Percentiles rank a stretch among this genome's conserved stretches.
These are phyloP conservation scores for Plutella xylostella DNA, from an alignment of 2,888 invertebrate species.

Conservation along the genomic window DNA sequence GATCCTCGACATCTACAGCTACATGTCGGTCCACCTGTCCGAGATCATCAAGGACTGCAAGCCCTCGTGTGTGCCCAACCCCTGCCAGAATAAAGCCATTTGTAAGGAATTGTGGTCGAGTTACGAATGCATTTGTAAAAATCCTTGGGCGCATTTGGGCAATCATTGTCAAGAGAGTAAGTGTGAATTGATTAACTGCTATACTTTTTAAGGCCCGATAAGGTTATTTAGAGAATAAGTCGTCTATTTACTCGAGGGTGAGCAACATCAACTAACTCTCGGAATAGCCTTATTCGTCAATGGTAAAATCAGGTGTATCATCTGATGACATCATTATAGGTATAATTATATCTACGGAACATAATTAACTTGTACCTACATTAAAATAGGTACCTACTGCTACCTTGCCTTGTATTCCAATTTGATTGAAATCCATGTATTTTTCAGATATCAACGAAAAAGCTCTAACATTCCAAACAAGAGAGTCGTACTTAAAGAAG, in stretches of 20 bases:
- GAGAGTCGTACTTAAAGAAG: conserved; percentile 82
- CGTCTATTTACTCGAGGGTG: no score
- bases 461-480: conserved; percentile 87
- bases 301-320: no score
- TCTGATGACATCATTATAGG: no score
- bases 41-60: conserved; percentile 95
- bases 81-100: conserved; percentile 90
- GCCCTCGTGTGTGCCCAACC: conserved; percentile 94
- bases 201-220: no score
- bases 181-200: no score
- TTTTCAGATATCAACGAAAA: conserved; percentile 88
- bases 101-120: conserved; percentile 94
- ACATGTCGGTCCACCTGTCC: conserved; percentile 91
- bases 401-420: not conserved
- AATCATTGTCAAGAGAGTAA: conserved; percentile 91
- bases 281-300: no score
- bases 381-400: not conserved
- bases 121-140: conserved; percentile 92
- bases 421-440: not conserved
- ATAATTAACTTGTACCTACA: no score
- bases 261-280: no score
- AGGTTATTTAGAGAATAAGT: no score
- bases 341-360: no score
- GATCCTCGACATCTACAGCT: conserved; percentile 90
- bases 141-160: conserved; percentile 93